Evolutionary conservation across 2,888 invertebrate species (phyloP), one percentile per base, ranked within the genome.

Genomic region (Lutraria lutraria): DNA sequence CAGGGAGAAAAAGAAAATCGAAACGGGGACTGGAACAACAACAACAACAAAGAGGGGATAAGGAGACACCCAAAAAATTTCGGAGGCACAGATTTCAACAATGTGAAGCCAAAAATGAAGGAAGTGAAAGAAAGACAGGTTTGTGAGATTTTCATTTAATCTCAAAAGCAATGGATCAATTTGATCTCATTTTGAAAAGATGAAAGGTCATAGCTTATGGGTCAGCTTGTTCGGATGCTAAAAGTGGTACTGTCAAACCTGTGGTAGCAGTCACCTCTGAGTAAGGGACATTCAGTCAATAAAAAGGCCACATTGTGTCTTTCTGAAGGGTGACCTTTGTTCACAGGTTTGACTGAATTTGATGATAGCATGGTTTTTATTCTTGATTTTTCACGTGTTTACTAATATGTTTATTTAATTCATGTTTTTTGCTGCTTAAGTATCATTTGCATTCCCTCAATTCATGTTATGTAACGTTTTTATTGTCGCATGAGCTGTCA

Each of bases 21-120:
- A 31, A 88, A 92, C 76, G 81, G 82, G 25, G 90, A 86, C 63
- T 87, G 87, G 16, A 86, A 88, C 54, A 88, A 87, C 60, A 91
- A 91, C 81, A 81, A 79, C 63, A 87, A 91, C 34, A 88, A 86
- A 83, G 86, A 92, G 54, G 86, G 72, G 52, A 80, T 90, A 31
- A 90, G 94, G 79, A 91, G 95, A 89, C 96, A 96, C 88, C 96
- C 96, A 21, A 94, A 95, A 84, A 96, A 96, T 92, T 96, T 95
- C 94, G 96, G 96, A 76, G 96, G 96, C 63, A 90, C 91, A 80
- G 95, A 95, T 90, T 95, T 96, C 82, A 90, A 90, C 79, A 94
- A 95, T 89, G 96, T 96, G 52, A 95, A 95, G 87, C 90, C 92
- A 34, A 95, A 94, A 90, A 95, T 96, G 93, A 94, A 94, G 88